Base-by-base conservation (phyloP, 1,140 invertebrate species). In the Pteromalus puparum region DNA sequence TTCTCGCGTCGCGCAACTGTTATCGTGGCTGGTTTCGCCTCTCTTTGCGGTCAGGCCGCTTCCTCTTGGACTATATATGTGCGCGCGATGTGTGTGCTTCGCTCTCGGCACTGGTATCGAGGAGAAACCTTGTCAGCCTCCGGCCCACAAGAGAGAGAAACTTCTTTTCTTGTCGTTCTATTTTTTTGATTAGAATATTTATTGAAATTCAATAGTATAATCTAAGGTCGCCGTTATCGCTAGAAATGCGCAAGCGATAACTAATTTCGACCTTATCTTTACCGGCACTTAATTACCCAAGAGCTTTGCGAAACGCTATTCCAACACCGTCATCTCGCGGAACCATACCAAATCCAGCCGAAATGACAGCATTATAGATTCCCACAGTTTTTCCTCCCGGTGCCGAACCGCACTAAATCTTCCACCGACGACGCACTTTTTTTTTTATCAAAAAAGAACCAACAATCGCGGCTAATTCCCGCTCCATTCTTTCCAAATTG, bases 31-130 rank as follows among this genome's bases (percentile, higher is more conserved):
- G 82, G 48, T 30, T 30, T 75, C 84, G 85, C 83, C 79, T 77
- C 86, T 86, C 78, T 89, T 88, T 89, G 87, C 85, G 86, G 87
- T 86, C 85, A 83, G 75, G 26, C 73, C 18, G 67, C 74, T 84
- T 80, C 83, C 83, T 84, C 78, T 72, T 61, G 67, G 30, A 21
- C 67, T 28, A 28, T 70, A 42, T 42, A 9, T 9, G 9, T 9
- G 9, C 38, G 21, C 18, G 53, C 18, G 6, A 7, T n/a, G 21
- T 61, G 21, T 61, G 53, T 0, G 48, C 15, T 53, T 1, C 18
- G 48, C 48, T 53, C 53, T n/a, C 21, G 2, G 46, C 15, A 2
- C 9, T 9, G 26, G 10, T 74, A 74, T 74, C 72, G 34, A 34
- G 72, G 72, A 74, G 28, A 15, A 42, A 74, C 34, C 30, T 42